Percentiles rank a stretch among this genome's conserved stretches.
Evolutionary conservation across 2,113 vertebrate genomes (phyloP).

Genomic region (Setophaga petechia): DNA sequence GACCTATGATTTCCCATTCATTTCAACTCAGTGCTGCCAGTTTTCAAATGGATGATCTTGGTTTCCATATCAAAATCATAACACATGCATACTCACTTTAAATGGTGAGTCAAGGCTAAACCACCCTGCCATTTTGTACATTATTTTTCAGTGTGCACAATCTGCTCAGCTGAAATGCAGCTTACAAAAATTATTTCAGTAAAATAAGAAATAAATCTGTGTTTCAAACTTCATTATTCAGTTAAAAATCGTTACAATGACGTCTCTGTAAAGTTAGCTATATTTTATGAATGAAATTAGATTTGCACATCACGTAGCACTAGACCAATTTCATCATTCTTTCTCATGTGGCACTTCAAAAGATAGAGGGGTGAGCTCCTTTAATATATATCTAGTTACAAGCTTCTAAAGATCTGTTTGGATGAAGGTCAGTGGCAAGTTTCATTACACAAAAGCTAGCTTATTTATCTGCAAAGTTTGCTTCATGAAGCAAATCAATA

Average conservation of each 20-base stretch:
- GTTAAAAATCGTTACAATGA: neutral
- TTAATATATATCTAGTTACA: neutral
- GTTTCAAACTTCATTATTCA: neutral
- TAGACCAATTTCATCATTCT: neutral
- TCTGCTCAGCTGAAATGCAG: neutral
- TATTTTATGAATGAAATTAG: neutral
- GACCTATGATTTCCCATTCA: accelerated
- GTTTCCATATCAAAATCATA: neutral
- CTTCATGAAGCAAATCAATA: neutral
- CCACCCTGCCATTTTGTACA: neutral
- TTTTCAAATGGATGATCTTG: neutral
- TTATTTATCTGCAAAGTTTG: neutral
- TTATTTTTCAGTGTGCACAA: neutral
- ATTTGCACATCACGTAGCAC: neutral
- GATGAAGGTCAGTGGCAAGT: neutral
- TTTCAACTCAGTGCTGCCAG: neutral
- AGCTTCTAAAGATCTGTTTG: neutral
- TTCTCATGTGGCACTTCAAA: neutral
- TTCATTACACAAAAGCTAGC: neutral
- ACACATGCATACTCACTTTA: neutral
- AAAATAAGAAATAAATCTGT: neutral
- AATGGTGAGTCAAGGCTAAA: neutral
- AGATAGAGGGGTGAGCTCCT: neutral
- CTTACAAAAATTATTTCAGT: neutral
- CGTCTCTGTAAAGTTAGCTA: neutral